phyloP scores from a whole-genome alignment of 2,888 invertebrate species.

The Aspidiotus destructor region DNA sequence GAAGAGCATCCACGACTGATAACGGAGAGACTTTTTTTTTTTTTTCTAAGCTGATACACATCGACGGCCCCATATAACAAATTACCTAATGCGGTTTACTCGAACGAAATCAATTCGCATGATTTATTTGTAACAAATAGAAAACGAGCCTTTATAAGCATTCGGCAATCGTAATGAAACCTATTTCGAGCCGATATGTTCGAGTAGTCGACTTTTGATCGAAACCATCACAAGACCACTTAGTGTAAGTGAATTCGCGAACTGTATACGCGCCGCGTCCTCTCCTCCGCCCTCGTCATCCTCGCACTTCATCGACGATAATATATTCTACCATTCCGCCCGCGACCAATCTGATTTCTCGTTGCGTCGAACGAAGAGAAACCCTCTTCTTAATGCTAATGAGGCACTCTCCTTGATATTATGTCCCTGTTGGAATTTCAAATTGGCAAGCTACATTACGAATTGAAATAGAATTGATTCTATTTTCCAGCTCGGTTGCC shows the following conservation, averaged over 20 bases:
- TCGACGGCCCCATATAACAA: too few species aligned
- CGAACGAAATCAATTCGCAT: conserved; percentile 26
- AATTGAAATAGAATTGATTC: conserved; percentile 33
- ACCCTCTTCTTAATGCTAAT: conserved; percentile 31
- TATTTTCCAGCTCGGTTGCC: conserved; percentile 28
- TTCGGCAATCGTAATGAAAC: conserved; percentile 28
- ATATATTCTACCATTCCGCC: conserved; percentile 9
- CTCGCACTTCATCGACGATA: conserved; percentile 10
- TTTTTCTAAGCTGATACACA: too few species aligned
- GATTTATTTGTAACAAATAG: conserved; percentile 28
- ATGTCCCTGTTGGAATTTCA: conserved; percentile 32
- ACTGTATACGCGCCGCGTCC: conserved; percentile 1
- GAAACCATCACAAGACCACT: conserved; percentile 32
- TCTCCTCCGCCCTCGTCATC: background rate
- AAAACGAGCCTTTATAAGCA: conserved; percentile 18
- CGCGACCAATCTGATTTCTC: conserved; percentile 3
- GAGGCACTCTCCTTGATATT: conserved; percentile 33
- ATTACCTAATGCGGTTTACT: conserved; percentile 17
- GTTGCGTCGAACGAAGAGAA: conserved; percentile 3
- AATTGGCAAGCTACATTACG: conserved; percentile 32
- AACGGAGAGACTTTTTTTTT: too few species aligned
- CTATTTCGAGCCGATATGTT: conserved; percentile 26
- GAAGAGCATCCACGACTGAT: too few species aligned
- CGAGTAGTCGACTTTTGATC: conserved; percentile 31
- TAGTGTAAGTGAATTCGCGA: conserved; percentile 29